Evolutionary conservation across 2,113 vertebrate species (phyloP), one percentile per base, ranked within the genome.

Genomic region (Oxyura jamaicensis): DNA sequence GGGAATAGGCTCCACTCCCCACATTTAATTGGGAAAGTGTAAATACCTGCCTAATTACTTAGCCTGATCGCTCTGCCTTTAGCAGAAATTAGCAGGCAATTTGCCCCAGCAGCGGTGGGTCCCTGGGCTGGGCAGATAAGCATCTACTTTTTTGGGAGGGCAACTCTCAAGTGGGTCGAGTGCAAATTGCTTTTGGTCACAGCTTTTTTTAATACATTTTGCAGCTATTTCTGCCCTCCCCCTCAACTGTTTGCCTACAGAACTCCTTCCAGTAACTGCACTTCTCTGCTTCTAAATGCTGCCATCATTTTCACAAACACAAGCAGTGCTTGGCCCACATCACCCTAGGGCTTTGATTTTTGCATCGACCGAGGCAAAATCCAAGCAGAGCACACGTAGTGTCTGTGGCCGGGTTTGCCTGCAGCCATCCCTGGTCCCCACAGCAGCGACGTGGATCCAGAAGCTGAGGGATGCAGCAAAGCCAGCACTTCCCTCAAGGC

Each of bases 291-390:
- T 22, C 42, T 5, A 6, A 79, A 3, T 55, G 0, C 13, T 3
- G 25, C 0, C 14, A 26, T 2, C 5, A 0, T 8, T 53, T 42
- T 15, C 10, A 28, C 3, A 13, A 68, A 65, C 13, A 10, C 36
- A 19, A 71, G 63, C 3, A 0, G 2, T 17, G 20, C 41, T 4
- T 8, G 29, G 71, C 44, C 62, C 68, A 39, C 5, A 33, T 18
- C 42, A 44, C 28, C 25, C 14, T 1, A 2, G 36, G 46, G 26
- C 33, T 67, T 80, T 52, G 71, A 35, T 26, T 76, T 62, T 48
- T 17, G 4, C 8, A 53, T 36, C 50, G 86, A 26, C 52, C 35
- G 15, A 35, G 36, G 72, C 28, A 19, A 39, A 26, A 33, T 33
- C 29, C 42, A 50, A 39, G 23, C 4, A n/a, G 15, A 12, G 11